phyloP scores from a whole-genome alignment of 2,113 vertebrate species.

The Cavia porcellus region DNA sequence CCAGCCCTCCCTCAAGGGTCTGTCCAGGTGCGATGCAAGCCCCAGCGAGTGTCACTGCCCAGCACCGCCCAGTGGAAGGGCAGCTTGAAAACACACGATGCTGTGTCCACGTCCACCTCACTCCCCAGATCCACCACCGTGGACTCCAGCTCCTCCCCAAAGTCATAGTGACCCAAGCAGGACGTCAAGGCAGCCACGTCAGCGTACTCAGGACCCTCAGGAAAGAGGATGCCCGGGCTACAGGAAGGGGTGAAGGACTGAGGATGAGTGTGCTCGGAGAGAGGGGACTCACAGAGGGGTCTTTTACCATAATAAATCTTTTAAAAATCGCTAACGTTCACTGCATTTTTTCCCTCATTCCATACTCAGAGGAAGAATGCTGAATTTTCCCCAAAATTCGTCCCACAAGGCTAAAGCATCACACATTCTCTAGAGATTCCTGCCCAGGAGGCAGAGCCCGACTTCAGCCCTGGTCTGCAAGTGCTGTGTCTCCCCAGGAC shows the following conservation, averaged over 20 bases:
- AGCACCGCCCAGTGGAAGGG: background rate
- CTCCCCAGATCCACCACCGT: background rate
- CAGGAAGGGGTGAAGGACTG: background rate
- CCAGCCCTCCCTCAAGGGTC: background rate
- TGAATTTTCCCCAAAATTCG: background rate
- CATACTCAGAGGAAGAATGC: background rate
- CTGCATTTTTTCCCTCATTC: background rate
- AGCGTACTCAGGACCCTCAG: background rate
- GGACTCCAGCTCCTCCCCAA: background rate
- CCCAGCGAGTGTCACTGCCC: background rate
- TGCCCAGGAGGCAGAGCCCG: constrained; percentile 36
- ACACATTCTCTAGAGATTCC: constrained; percentile 52
- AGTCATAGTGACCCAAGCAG: background rate
- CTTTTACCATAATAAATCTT: background rate
- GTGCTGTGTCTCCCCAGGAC: background rate
- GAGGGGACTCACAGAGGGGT: background rate
- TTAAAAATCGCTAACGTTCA: background rate
- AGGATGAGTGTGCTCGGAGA: fast-evolving
- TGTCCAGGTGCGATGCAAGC: background rate
- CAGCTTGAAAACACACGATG: background rate
- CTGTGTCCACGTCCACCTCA: background rate
- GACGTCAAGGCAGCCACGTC: background rate
- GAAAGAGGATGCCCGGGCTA: background rate
- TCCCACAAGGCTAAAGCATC: constrained; percentile 42
- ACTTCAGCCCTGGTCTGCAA: background rate